Base-by-base conservation (phyloP, 2,888 invertebrate genomes). In the Calameuta filiformis region DNA sequence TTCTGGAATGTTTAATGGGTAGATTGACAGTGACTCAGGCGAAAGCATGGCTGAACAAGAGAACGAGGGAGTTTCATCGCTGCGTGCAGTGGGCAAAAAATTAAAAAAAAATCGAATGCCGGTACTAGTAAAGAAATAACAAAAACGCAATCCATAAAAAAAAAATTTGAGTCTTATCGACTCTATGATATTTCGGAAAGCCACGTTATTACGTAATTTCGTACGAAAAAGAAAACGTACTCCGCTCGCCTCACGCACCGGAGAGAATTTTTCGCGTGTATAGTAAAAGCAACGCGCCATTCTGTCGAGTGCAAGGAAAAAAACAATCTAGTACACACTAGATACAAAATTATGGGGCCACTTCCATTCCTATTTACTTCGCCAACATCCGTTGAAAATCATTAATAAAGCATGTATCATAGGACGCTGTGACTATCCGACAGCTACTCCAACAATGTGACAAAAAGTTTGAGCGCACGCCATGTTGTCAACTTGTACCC, bases 401-500 rank as follows among this genome's bases (percentile, higher is more conserved):
- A 56, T 56, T 23, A 56, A 56, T 56, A 9, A 56, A 23, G 9
- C 56, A 56, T 56, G 9, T 56, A 23, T 23, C 56, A 1, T 56
- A 56, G 56, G 23, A 56, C 56, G 56, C 56, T 9, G 56, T 23
- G 56, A 56, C 9, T 56, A 56, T 56, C 56, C 56, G 56, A 56
- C 56, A 56, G 56, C 56, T 56, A 56, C 23, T 56, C 23, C 56
- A 56, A 23, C 56, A 56, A 56, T 85, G 88, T 88, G 87, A 88
- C 87, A 89, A 88, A 89, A 88, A 89, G 81, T 82, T 81, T 82
- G 87, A 87, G 85, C 85, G 87, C 91, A 92, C 93, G 93, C 93
- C 93, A 93, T 93, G 93, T 93, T 93, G 93, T 93, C 93, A 93
- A 89, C 87, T 87, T 87, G 83, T 85, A 86, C 84, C 85, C 87